A percentile compares a stretch with the other conserved stretches of the same genome.
These are phyloP conservation scores for Lasioglossum zephyrum DNA, from an alignment of 2,888 invertebrate genomes.

Conservation along the genomic window DNA sequence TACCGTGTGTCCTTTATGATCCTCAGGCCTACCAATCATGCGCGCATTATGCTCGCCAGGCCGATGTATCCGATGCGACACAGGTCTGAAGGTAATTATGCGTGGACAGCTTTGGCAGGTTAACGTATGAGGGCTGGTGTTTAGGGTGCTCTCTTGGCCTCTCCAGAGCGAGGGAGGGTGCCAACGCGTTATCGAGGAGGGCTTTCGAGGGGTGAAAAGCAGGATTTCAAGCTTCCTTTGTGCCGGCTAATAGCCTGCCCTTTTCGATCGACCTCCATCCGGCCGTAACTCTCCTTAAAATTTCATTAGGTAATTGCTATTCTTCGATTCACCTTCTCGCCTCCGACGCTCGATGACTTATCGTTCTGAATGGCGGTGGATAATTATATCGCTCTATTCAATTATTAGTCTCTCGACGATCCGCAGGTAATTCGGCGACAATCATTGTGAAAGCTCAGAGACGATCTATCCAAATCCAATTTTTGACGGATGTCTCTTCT, in stretches of 20 bases:
- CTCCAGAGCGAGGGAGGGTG: conserved; percentile 12
- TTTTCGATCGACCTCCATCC: neutral
- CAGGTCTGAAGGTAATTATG: conserved; percentile 37
- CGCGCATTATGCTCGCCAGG: conserved; percentile 25
- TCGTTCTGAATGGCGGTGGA: neutral
- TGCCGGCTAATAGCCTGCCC: neutral
- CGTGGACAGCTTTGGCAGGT: conserved; percentile 43
- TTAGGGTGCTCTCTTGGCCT: conserved; percentile 7
- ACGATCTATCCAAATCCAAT: neutral
- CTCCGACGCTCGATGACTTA: neutral
- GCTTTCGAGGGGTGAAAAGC: neutral
- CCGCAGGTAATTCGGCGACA: neutral
- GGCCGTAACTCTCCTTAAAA: neutral
- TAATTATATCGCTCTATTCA: neutral
- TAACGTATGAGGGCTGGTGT: conserved; percentile 21
- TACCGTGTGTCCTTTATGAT: conserved; percentile 41
- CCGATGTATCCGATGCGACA: conserved; percentile 27
- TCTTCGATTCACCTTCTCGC: neutral
- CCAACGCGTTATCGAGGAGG: conserved; percentile 4
- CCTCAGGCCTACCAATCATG: conserved; percentile 36
- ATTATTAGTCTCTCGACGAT: neutral
- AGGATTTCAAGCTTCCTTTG: conserved; percentile 3
- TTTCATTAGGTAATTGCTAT: neutral
- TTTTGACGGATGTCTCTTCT: neutral
- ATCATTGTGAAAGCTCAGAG: neutral